Evolutionary conservation across 2,888 invertebrate species (phyloP).

Genomic region (Aproaerema taeniolella): DNA sequence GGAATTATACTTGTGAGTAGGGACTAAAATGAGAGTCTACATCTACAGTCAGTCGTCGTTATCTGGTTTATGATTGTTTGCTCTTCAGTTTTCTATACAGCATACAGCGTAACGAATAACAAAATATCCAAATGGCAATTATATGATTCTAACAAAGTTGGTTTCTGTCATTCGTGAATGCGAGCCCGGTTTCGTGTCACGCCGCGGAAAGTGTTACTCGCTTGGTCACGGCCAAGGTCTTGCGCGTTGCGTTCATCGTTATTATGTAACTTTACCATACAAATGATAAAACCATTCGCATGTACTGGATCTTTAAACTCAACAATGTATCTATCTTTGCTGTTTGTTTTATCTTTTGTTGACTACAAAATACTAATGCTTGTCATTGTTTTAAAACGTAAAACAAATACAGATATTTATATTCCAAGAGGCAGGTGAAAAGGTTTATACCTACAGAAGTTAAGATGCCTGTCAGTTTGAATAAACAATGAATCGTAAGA

Average conservation of each 20-base stretch:
- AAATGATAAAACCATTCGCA: conserved; percentile 45
- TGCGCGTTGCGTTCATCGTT: conserved; percentile 42
- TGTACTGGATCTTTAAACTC: neutral
- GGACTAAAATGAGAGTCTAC: no score
- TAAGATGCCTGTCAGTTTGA: conserved; percentile 21
- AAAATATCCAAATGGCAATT: no score
- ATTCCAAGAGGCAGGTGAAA: conserved; percentile 3
- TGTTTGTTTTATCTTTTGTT: conserved; percentile 1
- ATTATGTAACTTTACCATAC: conserved; percentile 53
- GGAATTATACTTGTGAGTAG: no score
- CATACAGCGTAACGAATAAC: no score
- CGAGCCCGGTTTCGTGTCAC: conserved; percentile 29
- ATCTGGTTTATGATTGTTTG: no score
- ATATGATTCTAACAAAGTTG: no score
- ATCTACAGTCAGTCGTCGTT: no score
- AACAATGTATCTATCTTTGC: neutral
- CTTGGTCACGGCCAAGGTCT: conserved; percentile 75
- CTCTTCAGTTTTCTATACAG: no score
- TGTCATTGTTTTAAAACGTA: conserved; percentile 1
- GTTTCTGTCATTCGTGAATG: conserved; percentile 41
- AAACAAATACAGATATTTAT: conserved; percentile 3
- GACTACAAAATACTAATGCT: conserved; percentile 6
- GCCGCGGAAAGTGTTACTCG: conserved; percentile 50
- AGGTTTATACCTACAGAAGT: conserved; percentile 14
- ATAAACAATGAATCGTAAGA: conserved; percentile 36